A percentile compares a stretch with the other conserved stretches of the same genome.
Conservation (phyloP, 1,140 invertebrate genomes). For the Scaptomyza montana region DNA sequence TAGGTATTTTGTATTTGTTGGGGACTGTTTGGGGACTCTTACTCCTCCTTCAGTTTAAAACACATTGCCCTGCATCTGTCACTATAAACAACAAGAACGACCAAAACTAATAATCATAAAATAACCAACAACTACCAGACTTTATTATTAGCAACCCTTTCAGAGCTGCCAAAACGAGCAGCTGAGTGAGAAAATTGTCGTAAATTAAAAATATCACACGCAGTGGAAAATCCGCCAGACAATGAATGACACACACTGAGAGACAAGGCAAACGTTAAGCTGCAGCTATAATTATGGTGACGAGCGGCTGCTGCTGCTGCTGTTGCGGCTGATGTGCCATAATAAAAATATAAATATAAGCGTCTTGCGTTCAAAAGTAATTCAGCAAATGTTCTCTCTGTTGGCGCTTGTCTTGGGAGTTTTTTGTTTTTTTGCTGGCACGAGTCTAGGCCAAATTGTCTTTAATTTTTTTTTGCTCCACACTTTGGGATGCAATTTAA, state of each 20-base stretch:
- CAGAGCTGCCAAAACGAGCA: conserved; percentile 25
- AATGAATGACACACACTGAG: conserved; percentile 33
- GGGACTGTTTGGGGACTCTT: background rate
- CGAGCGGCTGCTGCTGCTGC: conserved; percentile 14
- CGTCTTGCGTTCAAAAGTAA: conserved; percentile 32
- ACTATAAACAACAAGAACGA: conserved; percentile 67
- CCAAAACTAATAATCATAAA: conserved; percentile 68
- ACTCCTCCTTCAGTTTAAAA: conserved; percentile 17
- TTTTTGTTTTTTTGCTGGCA: conserved; percentile 20
- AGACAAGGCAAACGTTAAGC: conserved; percentile 12
- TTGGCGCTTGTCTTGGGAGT: conserved; percentile 10
- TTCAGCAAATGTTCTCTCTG: conserved; percentile 32
- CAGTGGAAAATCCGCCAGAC: conserved; percentile 34
- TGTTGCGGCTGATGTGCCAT: conserved; percentile 11
- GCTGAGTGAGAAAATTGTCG: conserved; percentile 53
- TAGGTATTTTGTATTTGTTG: conserved; percentile 44
- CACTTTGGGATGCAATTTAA: conserved; percentile 50
- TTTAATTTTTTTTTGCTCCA: background rate
- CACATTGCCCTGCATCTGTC: conserved; percentile 74
- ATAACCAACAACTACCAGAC: conserved; percentile 35
- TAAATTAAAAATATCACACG: conserved; percentile 48
- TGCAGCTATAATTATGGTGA: conserved; percentile 51
- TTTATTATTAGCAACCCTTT: conserved; percentile 74
- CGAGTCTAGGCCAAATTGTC: conserved; percentile 47
- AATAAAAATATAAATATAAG: conserved; percentile 66